These are phyloP conservation scores for Clinocottus analis DNA, from an alignment of 2,113 vertebrate genomes.

Conservation along the genomic window DNA sequence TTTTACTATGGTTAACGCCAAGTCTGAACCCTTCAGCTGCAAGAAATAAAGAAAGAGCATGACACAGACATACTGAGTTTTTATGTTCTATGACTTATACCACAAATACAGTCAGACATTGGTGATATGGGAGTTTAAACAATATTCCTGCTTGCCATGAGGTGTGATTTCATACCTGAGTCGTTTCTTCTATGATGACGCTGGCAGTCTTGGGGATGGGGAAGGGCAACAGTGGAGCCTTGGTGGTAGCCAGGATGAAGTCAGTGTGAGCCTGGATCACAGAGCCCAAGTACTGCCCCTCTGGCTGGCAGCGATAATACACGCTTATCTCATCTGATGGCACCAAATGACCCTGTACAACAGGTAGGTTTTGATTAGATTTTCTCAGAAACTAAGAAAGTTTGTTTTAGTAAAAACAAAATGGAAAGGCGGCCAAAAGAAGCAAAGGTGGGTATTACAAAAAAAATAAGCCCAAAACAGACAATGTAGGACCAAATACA, in stretches of 20 bases:
- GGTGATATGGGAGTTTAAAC: not conserved
- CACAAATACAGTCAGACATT: not conserved
- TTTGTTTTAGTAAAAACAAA: not conserved
- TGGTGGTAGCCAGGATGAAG: conserved; percentile 95
- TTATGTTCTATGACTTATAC: not conserved
- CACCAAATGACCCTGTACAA: conserved; percentile 88
- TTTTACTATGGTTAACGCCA: conserved; percentile 91
- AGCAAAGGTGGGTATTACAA: too few relatives aligned
- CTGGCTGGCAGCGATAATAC: conserved; percentile 88
- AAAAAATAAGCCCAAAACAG: conserved; percentile 25
- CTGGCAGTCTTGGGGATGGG: conserved; percentile 86
- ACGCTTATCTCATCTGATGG: conserved; percentile 94
- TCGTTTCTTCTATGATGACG: conserved; percentile 92
- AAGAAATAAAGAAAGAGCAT: conserved; percentile 7
- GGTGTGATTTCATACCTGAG: conserved; percentile 84
- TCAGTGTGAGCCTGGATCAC: conserved; percentile 90
- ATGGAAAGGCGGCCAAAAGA: too few relatives aligned
- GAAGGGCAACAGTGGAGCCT: conserved; percentile 89
- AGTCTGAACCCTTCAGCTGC: conserved; percentile 93
- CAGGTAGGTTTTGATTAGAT: not conserved
- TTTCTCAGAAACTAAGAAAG: not conserved
- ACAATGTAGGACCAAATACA: conserved; percentile 47
- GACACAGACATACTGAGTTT: not conserved
- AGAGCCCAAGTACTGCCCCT: conserved; percentile 88
- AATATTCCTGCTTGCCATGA: not conserved